Evolutionary conservation across 1,140 invertebrate species (phyloP).

Genomic region (Thalassaphorura encarpata): DNA sequence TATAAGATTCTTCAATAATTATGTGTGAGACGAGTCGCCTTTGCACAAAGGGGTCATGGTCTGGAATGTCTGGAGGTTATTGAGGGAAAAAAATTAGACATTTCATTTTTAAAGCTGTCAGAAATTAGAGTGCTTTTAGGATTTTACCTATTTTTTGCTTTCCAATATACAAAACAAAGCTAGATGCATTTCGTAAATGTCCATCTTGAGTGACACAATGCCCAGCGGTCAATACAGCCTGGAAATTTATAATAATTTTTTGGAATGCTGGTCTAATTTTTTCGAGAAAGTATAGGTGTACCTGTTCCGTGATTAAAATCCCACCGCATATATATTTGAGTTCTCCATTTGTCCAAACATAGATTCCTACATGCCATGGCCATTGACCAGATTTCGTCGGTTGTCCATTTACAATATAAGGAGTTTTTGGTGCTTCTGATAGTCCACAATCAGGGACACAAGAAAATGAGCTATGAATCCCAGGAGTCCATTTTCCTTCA

Average conservation of each 20-base stretch:
- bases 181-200: slow-evolving; percentile 11
- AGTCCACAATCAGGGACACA: slow-evolving; percentile 30
- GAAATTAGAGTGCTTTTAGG: neutral
- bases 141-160: slow-evolving; percentile 25
- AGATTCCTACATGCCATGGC: slow-evolving; percentile 30
- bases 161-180: slow-evolving; percentile 23
- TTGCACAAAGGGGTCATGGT: slow-evolving; percentile 28
- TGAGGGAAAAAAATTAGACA: slow-evolving; percentile 4
- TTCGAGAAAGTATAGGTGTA: too few relatives aligned
- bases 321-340: slow-evolving; percentile 30
- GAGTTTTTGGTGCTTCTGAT: slow-evolving; percentile 26
- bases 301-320: slow-evolving; percentile 24
- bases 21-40: slow-evolving; percentile 19
- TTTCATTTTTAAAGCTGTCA: neutral
- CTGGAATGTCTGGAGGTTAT: slow-evolving; percentile 17
- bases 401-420: slow-evolving; percentile 26
- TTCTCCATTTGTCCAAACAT: slow-evolving; percentile 8
- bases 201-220: slow-evolving; percentile 28
- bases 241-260: too few relatives aligned
- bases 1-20: slow-evolving; percentile 29
- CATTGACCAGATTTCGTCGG: slow-evolving; percentile 26
- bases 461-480: slow-evolving; percentile 12
- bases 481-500: slow-evolving; percentile 24
- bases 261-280: too few relatives aligned
- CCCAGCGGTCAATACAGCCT: slow-evolving; percentile 21